Conservation (phyloP, 2,797 vertebrate species). For the Xerus rutilus region DNA sequence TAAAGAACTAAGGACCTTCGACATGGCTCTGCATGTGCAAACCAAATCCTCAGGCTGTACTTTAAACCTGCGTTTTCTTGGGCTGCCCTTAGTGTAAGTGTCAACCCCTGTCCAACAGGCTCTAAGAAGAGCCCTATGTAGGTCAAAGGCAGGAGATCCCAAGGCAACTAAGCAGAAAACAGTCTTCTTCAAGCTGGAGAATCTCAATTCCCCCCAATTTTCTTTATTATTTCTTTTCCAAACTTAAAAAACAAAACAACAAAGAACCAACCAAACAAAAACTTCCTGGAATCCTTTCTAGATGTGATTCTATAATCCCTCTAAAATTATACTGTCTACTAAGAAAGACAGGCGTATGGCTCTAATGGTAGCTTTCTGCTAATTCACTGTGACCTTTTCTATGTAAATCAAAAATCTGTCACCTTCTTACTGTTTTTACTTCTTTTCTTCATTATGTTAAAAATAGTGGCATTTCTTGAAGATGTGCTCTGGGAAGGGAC, state of each 20-base stretch:
- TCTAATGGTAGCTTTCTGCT: conserved; percentile 28
- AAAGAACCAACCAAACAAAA: too few relatives aligned
- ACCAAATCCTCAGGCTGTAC: background rate
- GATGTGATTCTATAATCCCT: background rate
- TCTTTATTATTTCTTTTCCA: conserved; percentile 18
- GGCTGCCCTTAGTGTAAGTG: background rate
- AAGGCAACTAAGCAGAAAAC: background rate
- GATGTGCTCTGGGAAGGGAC: conserved; percentile 35
- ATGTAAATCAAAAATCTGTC: conserved; percentile 41
- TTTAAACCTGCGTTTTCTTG: background rate
- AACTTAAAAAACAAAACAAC: background rate
- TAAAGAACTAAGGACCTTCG: background rate
- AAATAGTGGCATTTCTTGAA: conserved; percentile 52
- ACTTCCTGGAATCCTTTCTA: background rate
- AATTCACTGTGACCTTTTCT: conserved; percentile 43
- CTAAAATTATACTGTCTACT: conserved; percentile 19
- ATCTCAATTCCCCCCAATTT: background rate
- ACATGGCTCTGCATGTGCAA: background rate
- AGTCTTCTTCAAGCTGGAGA: background rate
- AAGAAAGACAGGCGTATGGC: background rate
- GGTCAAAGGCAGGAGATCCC: background rate
- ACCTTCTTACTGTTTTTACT: conserved; percentile 22
- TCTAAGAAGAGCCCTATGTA: background rate
- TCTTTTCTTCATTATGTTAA: conserved; percentile 43
- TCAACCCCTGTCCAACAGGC: background rate